These are phyloP conservation scores for Spondyliosoma cantharus DNA, from an alignment of 2,797 vertebrate genomes.

Conservation along the genomic window DNA sequence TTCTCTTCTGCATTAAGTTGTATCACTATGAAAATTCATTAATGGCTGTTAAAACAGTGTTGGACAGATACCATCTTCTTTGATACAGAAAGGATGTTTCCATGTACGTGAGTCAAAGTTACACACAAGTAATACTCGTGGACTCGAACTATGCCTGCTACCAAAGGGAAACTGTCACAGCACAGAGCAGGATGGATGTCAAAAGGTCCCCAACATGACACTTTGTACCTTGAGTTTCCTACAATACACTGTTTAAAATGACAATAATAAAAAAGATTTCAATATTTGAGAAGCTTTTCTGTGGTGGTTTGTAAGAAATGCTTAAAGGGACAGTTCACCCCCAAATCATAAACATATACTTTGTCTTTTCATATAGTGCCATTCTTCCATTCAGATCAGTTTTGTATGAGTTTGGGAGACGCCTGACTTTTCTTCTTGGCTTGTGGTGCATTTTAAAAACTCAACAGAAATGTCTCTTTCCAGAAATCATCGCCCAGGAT, in stretches of 20 bases:
- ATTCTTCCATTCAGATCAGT: too few species aligned
- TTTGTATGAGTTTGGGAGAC: too few species aligned
- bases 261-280: conserved; percentile 56
- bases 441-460: too few species aligned
- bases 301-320: conserved; percentile 19
- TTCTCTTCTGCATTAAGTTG: background rate
- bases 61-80: background rate
- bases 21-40: background rate
- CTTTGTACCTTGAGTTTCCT: conserved; percentile 67
- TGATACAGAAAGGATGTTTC: conserved; percentile 15
- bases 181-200: conserved; percentile 25
- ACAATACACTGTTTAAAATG: conserved; percentile 50
- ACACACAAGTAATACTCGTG: background rate
- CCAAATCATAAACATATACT: too few species aligned
- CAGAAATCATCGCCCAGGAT: too few species aligned
- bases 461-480: too few species aligned
- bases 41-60: conserved; percentile 8
- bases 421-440: too few species aligned
- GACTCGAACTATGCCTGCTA: conserved; percentile 19
- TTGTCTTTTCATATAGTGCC: too few species aligned
- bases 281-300: conserved; percentile 15
- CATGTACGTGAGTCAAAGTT: conserved; percentile 24
- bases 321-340: background rate
- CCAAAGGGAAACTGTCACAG: conserved; percentile 43
- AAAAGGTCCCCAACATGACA: conserved; percentile 31